Evolutionary conservation across 2,797 vertebrate species (phyloP).

Genomic region (Hemitrygon akajei): DNA sequence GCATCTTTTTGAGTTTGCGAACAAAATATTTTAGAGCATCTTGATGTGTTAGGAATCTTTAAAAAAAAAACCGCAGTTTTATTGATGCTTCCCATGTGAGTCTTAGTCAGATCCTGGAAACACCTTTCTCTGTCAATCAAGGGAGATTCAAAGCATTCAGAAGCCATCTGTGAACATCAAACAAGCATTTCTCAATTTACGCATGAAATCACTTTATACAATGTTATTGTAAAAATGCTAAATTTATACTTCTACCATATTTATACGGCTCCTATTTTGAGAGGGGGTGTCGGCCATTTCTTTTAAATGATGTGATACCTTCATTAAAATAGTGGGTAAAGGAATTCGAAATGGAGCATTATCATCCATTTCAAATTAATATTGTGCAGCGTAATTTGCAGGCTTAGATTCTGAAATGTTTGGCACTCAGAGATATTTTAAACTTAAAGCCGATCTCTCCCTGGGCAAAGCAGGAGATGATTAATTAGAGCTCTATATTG

Average conservation of each 20-base stretch:
- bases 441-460: neutral
- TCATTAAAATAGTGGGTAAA: neutral
- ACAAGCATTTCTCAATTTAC: conserved; percentile 12
- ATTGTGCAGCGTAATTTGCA: neutral
- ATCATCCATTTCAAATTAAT: neutral
- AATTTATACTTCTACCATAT: neutral
- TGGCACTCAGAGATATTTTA: neutral
- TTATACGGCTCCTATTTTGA: neutral
- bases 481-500: neutral
- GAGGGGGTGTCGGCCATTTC: neutral
- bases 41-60: conserved; percentile 20
- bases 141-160: neutral
- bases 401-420: neutral
- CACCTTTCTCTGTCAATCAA: conserved; percentile 11
- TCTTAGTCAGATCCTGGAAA: neutral
- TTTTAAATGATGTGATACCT: neutral
- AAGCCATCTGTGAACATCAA: conserved; percentile 14
- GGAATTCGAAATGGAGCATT: neutral
- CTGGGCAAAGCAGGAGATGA: neutral
- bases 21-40: neutral
- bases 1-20: neutral
- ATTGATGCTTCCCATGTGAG: conserved; percentile 10
- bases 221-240: neutral
- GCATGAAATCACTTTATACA: neutral
- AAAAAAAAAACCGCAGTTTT: neutral